phyloP scores from a whole-genome alignment of 2,888 invertebrate species.

The Sabellastarte sp. region DNA sequence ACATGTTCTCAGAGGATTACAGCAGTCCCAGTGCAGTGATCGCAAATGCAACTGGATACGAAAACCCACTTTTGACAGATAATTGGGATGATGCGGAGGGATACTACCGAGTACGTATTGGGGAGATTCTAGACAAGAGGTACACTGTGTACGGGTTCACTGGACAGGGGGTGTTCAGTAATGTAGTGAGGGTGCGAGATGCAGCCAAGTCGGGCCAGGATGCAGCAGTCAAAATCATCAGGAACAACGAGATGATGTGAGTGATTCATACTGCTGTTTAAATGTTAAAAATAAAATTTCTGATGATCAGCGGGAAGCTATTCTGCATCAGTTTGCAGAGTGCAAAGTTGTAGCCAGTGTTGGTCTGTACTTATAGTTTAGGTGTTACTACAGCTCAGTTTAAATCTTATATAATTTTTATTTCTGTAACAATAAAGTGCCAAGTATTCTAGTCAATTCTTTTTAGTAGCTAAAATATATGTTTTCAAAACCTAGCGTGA shows the following conservation, averaged over 20 bases:
- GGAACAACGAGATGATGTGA: slow-evolving; percentile 98
- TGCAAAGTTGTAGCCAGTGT: too few relatives aligned
- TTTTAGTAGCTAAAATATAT: too few relatives aligned
- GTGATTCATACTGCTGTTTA: too few relatives aligned
- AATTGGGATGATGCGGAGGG: slow-evolving; percentile 99
- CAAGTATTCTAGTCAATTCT: too few relatives aligned
- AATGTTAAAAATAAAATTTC: too few relatives aligned
- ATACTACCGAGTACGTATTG: slow-evolving; percentile 94
- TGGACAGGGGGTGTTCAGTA: slow-evolving; percentile 98
- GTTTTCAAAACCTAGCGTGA: too few relatives aligned
- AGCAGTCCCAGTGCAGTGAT: slow-evolving; percentile 52
- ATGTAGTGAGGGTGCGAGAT: slow-evolving; percentile 92
- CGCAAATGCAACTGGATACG: slow-evolving; percentile 59
- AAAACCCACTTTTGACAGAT: slow-evolving; percentile 90
- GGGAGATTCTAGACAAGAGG: slow-evolving; percentile 83
- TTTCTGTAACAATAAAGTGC: too few relatives aligned
- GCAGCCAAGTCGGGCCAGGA: slow-evolving; percentile 81
- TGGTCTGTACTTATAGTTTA: too few relatives aligned
- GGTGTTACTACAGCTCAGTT: too few relatives aligned
- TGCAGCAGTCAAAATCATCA: slow-evolving; percentile 96
- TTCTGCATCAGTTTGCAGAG: too few relatives aligned
- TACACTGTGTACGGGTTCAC: slow-evolving; percentile 97
- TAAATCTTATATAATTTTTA: too few relatives aligned
- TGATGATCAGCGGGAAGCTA: too few relatives aligned
- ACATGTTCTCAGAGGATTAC: slow-evolving; percentile 75